phyloP scores from a whole-genome alignment of 2,888 invertebrate species.

The Drosophila phalerata region DNA sequence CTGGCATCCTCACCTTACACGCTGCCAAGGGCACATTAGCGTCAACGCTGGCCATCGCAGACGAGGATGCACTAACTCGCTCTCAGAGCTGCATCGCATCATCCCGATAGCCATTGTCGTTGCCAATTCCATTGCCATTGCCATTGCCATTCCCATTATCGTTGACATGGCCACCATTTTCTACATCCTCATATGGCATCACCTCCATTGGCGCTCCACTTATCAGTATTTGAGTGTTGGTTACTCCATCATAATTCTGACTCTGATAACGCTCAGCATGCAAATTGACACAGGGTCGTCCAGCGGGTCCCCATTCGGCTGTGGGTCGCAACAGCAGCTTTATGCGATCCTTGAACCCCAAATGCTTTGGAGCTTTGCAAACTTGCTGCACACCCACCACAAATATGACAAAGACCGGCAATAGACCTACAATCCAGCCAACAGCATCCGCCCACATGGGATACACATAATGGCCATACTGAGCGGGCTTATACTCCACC shows the following conservation, averaged over 20 bases:
- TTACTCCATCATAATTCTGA: slow-evolving; percentile 86
- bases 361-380: slow-evolving; percentile 87
- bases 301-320: slow-evolving; percentile 90
- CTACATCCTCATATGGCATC: slow-evolving; percentile 64
- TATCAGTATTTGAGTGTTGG: slow-evolving; percentile 86
- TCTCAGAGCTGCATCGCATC: slow-evolving; percentile 86
- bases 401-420: slow-evolving; percentile 90
- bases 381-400: slow-evolving; percentile 87
- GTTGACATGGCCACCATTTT: slow-evolving; percentile 20
- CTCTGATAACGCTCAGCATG: slow-evolving; percentile 82
- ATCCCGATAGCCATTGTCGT: slow-evolving; percentile 65
- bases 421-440: slow-evolving; percentile 91
- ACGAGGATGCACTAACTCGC: slow-evolving; percentile 86
- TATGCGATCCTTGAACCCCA: slow-evolving; percentile 87
- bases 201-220: slow-evolving; percentile 64
- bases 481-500: slow-evolving; percentile 91
- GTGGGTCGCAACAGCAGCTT: slow-evolving; percentile 89
- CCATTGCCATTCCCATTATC: slow-evolving; percentile 22
- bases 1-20: slow-evolving; percentile 67
- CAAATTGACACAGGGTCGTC: slow-evolving; percentile 82
- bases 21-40: slow-evolving; percentile 57
- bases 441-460: slow-evolving; percentile 92
- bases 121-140: slow-evolving; percentile 46
- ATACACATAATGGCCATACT: slow-evolving; percentile 91
- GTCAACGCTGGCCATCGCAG: slow-evolving; percentile 55